These are phyloP conservation scores for Anaspis maculata DNA, from an alignment of 2,888 invertebrate genomes.

Conservation along the genomic window DNA sequence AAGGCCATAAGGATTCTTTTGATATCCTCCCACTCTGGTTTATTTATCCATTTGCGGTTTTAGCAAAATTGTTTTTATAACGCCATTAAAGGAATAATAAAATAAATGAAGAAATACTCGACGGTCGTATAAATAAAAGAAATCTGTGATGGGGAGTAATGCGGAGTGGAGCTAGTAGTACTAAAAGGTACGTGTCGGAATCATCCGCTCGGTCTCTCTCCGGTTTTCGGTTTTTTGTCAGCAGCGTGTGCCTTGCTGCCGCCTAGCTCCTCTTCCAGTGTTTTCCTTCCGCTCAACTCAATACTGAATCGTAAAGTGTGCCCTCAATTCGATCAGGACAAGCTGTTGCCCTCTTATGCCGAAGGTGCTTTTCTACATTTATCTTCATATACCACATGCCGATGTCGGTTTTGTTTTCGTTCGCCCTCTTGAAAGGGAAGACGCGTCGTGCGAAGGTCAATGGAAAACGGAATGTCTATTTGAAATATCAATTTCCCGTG, in stretches of 20 bases:
- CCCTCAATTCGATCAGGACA: constrained; percentile 30
- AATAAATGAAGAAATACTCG: no score
- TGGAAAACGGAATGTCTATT: constrained; percentile 11
- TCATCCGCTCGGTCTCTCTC: constrained; percentile 12
- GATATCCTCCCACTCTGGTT: no score
- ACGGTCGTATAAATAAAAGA: no score
- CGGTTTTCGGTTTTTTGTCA: constrained; percentile 9
- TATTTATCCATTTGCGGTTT: no score
- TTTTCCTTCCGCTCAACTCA: constrained; percentile 22
- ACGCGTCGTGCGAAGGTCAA: constrained; percentile 9
- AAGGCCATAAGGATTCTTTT: no score
- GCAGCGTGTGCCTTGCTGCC: no score
- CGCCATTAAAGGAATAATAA: no score
- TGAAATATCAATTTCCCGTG: constrained; percentile 12
- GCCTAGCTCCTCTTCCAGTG: no score
- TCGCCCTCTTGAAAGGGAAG: constrained; percentile 6
- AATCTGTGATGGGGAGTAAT: no score
- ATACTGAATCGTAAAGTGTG: constrained; percentile 24
- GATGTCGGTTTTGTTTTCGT: constrained; percentile 20
- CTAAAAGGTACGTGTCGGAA: constrained; percentile 15
- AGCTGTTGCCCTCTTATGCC: constrained; percentile 28
- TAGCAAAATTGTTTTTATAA: no score
- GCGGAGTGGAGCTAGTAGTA: no score
- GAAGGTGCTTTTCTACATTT: constrained; percentile 28
- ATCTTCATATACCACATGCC: constrained; percentile 28